Evolutionary conservation across 2,113 vertebrate genomes (phyloP).

Genomic region (Rattus norvegicus): DNA sequence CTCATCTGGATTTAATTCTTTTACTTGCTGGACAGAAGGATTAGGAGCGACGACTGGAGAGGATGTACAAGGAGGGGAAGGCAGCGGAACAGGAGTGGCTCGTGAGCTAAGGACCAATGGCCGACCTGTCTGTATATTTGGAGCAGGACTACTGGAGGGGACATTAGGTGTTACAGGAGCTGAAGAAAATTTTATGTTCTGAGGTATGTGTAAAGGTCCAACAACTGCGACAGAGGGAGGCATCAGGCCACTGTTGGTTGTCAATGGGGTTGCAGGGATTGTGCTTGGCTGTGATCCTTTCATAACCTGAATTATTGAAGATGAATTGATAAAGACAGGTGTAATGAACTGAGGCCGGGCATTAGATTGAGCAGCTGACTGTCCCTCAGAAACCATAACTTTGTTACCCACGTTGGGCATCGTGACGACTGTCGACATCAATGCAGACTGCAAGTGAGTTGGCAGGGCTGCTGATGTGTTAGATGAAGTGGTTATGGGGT

Average conservation of each 20-base stretch:
- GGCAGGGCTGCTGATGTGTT: constrained; percentile 87
- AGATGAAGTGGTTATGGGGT: constrained; percentile 92
- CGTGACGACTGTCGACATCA: constrained; percentile 94
- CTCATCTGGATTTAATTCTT: constrained; percentile 89
- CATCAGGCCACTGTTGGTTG: constrained; percentile 86
- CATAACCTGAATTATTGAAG: constrained; percentile 95
- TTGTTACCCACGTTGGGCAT: constrained; percentile 92
- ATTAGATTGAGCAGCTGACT: constrained; percentile 85
- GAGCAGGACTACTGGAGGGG: constrained; percentile 82
- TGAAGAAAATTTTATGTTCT: constrained; percentile 93
- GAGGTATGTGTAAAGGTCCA: constrained; percentile 92
- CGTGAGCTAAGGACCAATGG: constrained; percentile 86
- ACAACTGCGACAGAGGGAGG: constrained; percentile 91
- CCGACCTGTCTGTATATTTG: constrained; percentile 86
- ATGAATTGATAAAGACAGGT: constrained; percentile 95
- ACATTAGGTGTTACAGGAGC: constrained; percentile 84
- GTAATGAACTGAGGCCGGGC: constrained; percentile 93
- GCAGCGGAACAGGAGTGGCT: constrained; percentile 88
- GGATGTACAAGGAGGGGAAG: constrained; percentile 84
- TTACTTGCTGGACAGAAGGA: constrained; percentile 83
- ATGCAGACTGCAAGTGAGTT: constrained; percentile 89
- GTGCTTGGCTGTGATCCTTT: constrained; percentile 93
- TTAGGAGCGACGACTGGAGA: constrained; percentile 81
- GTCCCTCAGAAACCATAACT: constrained; percentile 91
- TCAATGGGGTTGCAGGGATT: constrained; percentile 85